Conservation (phyloP, 2,888 invertebrate species). For the Rutpela maculata region DNA sequence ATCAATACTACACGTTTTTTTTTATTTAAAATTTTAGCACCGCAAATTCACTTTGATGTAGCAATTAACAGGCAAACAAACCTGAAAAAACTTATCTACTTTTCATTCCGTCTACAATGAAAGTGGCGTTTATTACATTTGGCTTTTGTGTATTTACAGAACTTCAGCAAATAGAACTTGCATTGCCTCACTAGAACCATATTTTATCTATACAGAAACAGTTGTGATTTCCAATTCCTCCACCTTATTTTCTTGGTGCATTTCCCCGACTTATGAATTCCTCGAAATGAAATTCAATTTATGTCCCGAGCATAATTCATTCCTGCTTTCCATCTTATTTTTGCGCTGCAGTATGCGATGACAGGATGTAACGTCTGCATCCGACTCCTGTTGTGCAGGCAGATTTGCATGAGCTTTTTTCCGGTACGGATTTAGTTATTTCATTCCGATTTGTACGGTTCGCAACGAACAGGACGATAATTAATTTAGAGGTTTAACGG, state of each 20-base stretch:
- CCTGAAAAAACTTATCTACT: no score
- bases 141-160: background rate
- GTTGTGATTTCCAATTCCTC: conserved; percentile 20
- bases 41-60: no score
- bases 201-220: background rate
- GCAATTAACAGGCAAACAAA: no score
- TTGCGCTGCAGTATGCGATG: background rate
- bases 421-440: background rate
- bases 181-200: no score
- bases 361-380: conserved; percentile 9
- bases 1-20: no score
- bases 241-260: conserved; percentile 23
- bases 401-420: conserved; percentile 15
- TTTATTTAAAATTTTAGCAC: no score
- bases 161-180: background rate
- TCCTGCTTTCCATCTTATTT: conserved; percentile 7
- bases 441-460: background rate
- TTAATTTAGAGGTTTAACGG: conserved; percentile 1
- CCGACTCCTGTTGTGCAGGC: background rate
- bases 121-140: background rate
- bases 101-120: background rate
- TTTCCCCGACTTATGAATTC: conserved; percentile 24
- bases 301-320: conserved; percentile 23
- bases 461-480: background rate
- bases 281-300: conserved; percentile 33